phyloP scores from a whole-genome alignment of 2,797 vertebrate species.

The Tangara arthus region DNA sequence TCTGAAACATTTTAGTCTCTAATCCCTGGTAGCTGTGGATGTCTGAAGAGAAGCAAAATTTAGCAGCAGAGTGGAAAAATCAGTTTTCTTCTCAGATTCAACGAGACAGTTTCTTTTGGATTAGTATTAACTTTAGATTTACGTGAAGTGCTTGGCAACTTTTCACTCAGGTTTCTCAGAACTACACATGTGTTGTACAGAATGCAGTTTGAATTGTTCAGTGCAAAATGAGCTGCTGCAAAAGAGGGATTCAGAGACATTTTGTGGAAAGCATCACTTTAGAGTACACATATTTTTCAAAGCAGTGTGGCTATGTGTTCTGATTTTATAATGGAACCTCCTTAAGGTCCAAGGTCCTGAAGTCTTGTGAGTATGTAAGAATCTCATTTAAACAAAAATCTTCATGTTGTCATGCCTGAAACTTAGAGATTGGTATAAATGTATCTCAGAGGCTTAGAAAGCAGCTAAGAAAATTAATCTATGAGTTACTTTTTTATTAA shows the following conservation, averaged over 20 bases:
- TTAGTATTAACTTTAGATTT: not conserved
- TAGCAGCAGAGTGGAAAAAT: not conserved
- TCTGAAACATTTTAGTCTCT: constrained; percentile 22
- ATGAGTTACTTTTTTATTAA: constrained; percentile 10
- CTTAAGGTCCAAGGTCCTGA: not conserved
- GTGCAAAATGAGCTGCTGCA: not conserved
- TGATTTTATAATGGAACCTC: not conserved
- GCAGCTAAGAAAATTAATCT: not conserved
- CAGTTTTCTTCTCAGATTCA: constrained; percentile 1
- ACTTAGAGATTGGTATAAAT: not conserved
- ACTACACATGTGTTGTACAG: not conserved
- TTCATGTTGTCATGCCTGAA: not conserved
- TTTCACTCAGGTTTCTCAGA: not conserved
- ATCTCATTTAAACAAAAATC: not conserved
- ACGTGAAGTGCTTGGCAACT: not conserved
- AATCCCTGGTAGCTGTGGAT: not conserved
- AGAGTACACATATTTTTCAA: not conserved
- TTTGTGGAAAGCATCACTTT: not conserved
- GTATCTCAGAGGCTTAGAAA: not conserved
- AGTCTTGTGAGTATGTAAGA: not conserved
- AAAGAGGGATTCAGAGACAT: not conserved
- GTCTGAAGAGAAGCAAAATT: not conserved
- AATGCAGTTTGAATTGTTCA: not conserved
- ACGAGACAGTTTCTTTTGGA: not conserved
- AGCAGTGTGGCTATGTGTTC: not conserved